These are phyloP conservation scores for Allophyes oxyacanthae DNA, from an alignment of 2,888 invertebrate species.

Conservation along the genomic window DNA sequence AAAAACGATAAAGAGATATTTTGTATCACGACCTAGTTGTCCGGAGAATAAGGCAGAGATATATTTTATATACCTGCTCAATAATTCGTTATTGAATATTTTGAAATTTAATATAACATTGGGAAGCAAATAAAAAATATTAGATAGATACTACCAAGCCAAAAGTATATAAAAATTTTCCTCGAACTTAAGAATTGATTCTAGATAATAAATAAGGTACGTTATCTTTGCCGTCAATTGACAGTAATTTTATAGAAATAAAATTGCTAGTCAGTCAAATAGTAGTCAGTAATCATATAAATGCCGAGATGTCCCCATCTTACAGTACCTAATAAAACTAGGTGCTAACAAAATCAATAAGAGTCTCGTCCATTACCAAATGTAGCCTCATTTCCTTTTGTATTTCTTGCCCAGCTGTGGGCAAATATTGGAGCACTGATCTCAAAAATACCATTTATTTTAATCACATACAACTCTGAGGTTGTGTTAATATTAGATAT, in stretches of 20 bases:
- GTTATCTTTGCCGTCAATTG: background rate
- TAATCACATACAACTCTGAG: constrained; percentile 37
- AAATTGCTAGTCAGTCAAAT: background rate
- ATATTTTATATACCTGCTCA: too few relatives aligned
- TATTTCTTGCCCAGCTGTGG: constrained; percentile 26
- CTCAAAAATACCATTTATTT: constrained; percentile 32
- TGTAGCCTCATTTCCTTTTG: constrained; percentile 23
- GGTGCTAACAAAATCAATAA: constrained; percentile 19
- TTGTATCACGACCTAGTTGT: constrained; percentile 17
- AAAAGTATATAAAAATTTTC: too few relatives aligned
- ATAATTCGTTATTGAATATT: too few relatives aligned
- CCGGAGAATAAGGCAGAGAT: background rate
- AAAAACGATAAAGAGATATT: constrained; percentile 13
- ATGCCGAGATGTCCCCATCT: constrained; percentile 1
- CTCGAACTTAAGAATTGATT: too few relatives aligned
- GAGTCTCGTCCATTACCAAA: constrained; percentile 27
- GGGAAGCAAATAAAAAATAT: too few relatives aligned
- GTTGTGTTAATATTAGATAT: constrained; percentile 46
- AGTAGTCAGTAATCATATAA: too few relatives aligned
- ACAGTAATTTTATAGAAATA: background rate
- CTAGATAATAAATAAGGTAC: too few relatives aligned
- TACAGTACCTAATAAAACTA: constrained; percentile 1
- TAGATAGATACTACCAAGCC: too few relatives aligned
- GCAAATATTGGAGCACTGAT: constrained; percentile 18
- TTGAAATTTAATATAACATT: too few relatives aligned